A percentile compares a stretch with the other conserved stretches of the same genome.
phyloP scores from a whole-genome alignment of 2,797 vertebrate genomes.

The Bufotes viridis region DNA sequence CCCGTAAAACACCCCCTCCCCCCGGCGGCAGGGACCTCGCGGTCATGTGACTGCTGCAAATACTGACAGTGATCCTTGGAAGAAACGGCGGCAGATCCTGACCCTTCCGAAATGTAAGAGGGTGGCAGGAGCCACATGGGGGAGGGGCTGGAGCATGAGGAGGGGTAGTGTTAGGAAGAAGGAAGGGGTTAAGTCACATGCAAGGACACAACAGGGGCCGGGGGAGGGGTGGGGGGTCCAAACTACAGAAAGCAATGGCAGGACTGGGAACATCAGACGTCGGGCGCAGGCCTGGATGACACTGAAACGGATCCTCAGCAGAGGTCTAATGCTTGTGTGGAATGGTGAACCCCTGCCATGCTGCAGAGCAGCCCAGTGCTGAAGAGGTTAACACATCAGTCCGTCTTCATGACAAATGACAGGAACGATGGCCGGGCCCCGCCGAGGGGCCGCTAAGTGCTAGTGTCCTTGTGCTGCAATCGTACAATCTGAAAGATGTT shows the following conservation, averaged over 20 bases:
- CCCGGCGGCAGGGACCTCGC: too few species aligned
- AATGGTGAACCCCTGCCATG: conserved; percentile 17
- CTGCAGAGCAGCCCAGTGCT: conserved; percentile 31
- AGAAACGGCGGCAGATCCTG: not conserved
- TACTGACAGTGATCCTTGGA: not conserved
- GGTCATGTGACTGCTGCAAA: not conserved
- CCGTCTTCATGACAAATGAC: conserved; percentile 61
- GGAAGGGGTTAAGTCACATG: conserved; percentile 9
- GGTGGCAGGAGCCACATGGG: not conserved
- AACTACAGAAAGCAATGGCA: conserved; percentile 22
- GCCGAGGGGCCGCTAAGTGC: conserved; percentile 78
- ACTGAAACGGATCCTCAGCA: conserved; percentile 29
- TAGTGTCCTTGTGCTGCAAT: conserved; percentile 88
- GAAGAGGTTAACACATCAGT: conserved; percentile 33
- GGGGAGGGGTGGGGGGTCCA: not conserved
- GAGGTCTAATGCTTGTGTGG: conserved; percentile 21
- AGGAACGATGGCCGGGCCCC: conserved; percentile 36
- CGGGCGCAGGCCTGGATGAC: not conserved
- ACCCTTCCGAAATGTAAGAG: conserved; percentile 68
- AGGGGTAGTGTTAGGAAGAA: conserved; percentile 45
- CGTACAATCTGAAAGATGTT: conserved; percentile 96
- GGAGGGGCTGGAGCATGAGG: not conserved
- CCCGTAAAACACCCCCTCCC: not conserved
- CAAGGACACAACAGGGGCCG: not conserved
- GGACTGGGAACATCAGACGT: not conserved